Evolutionary conservation across 2,113 vertebrate genomes (phyloP).

Genomic region (Laterallus jamaicensis): DNA sequence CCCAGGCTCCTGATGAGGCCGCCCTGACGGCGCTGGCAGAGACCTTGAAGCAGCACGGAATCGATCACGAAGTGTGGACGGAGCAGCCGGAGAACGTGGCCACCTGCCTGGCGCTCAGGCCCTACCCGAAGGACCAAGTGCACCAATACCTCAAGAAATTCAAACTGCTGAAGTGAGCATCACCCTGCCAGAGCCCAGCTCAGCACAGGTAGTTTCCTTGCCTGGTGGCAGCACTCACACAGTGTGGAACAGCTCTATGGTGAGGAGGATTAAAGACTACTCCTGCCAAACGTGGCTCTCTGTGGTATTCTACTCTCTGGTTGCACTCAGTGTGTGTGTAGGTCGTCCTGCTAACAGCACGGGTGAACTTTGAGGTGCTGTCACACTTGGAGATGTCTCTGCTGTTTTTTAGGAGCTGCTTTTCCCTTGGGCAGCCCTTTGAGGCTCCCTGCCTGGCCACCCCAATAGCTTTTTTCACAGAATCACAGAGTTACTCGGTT

Average conservation of each 20-base stretch:
- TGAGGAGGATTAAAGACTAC: neutral
- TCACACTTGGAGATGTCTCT: neutral
- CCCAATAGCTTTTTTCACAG: neutral
- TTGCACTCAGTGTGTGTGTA: accelerated
- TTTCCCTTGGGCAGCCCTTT: neutral
- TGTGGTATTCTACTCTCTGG: accelerated
- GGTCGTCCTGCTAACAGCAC: accelerated
- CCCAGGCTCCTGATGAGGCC: conserved; percentile 83
- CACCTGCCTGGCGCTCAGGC: conserved; percentile 89
- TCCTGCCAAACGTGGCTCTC: neutral
- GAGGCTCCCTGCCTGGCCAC: too few relatives aligned
- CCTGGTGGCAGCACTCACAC: accelerated
- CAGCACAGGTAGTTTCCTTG: neutral
- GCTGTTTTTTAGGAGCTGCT: neutral
- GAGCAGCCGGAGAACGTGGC: conserved; percentile 89
- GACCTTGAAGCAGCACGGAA: conserved; percentile 72
- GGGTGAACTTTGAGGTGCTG: neutral
- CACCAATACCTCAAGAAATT: conserved; percentile 84
- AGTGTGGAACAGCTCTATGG: neutral
- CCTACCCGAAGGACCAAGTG: conserved; percentile 87
- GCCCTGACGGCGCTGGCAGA: conserved; percentile 78
- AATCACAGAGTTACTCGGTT: too few relatives aligned
- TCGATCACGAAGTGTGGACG: conserved; percentile 87
- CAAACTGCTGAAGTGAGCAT: conserved; percentile 85
- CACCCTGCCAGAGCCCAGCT: too few relatives aligned